Percentiles rank a stretch among this genome's conserved stretches.
These are phyloP conservation scores for Argyrosomus japonicus DNA, from an alignment of 2,113 vertebrate species.

Conservation along the genomic window DNA sequence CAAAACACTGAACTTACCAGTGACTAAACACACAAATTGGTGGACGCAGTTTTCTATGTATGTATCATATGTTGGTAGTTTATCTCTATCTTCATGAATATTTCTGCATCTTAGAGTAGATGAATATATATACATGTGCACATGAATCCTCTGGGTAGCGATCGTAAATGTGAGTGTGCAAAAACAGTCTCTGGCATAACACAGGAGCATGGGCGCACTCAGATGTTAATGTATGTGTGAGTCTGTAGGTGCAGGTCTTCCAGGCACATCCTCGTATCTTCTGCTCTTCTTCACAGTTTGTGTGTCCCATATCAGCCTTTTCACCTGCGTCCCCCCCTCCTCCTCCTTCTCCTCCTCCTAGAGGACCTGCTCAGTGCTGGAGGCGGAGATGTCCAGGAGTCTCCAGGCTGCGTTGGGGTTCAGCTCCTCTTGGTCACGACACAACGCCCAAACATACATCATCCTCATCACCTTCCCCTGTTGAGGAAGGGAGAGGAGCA, in stretches of 20 bases:
- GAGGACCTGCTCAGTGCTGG: constrained; percentile 94
- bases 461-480: constrained; percentile 95
- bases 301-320: constrained; percentile 22
- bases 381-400: constrained; percentile 93
- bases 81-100: constrained; percentile 13
- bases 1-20: constrained; percentile 20
- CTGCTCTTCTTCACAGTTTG: constrained; percentile 20
- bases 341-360: constrained; percentile 67
- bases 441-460: constrained; percentile 96
- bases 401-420: constrained; percentile 95
- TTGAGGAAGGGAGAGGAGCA: constrained; percentile 3
- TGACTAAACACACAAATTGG: constrained; percentile 12
- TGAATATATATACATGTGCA: constrained; percentile 6
- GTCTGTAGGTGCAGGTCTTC: constrained; percentile 34
- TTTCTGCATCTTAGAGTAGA: constrained; percentile 11
- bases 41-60: constrained; percentile 15
- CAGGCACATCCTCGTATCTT: constrained; percentile 33
- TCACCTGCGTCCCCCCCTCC: neutral
- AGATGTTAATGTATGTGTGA: constrained; percentile 7
- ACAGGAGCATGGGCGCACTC: constrained; percentile 26
- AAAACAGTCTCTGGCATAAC: constrained; percentile 28
- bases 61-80: neutral
- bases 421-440: constrained; percentile 95
- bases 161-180: constrained; percentile 20
- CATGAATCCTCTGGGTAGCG: constrained; percentile 27